A percentile compares a stretch with the other conserved stretches of the same genome.
Conservation (phyloP, 2,888 invertebrate species). For the Euphydryas editha region DNA sequence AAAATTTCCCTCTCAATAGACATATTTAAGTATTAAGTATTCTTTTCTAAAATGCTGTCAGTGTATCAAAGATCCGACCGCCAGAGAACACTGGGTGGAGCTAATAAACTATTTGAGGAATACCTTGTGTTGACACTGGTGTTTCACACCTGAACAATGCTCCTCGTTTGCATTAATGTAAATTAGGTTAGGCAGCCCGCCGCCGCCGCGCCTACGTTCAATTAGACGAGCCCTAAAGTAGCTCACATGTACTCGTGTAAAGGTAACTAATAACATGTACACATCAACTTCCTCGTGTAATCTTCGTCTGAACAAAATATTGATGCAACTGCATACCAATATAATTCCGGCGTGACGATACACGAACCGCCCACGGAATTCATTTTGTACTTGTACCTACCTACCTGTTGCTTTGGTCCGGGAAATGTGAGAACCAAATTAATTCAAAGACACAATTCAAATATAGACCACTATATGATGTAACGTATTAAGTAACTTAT, state of each 20-base stretch:
- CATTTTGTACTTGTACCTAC: slow-evolving; percentile 20
- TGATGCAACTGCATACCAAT: slow-evolving; percentile 54
- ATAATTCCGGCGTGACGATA: slow-evolving; percentile 43
- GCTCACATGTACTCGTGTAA: slow-evolving; percentile 73
- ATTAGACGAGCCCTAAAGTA: slow-evolving; percentile 79
- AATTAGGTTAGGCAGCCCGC: slow-evolving; percentile 80
- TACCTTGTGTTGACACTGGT: slow-evolving; percentile 81
- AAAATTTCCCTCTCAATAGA: slow-evolving; percentile 57
- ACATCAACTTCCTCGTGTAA: slow-evolving; percentile 61
- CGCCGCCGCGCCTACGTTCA: slow-evolving; percentile 76
- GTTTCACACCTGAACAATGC: slow-evolving; percentile 84
- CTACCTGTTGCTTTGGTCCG: slow-evolving; percentile 19
- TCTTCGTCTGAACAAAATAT: slow-evolving; percentile 53
- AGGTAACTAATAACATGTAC: slow-evolving; percentile 64
- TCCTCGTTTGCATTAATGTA: slow-evolving; percentile 84
- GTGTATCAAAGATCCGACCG: slow-evolving; percentile 76
- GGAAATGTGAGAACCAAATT: slow-evolving; percentile 45
- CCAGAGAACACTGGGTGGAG: slow-evolving; percentile 80
- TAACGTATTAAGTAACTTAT: not conserved
- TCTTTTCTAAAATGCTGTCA: slow-evolving; percentile 76
- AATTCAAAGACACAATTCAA: too few species aligned
- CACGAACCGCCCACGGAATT: slow-evolving; percentile 34
- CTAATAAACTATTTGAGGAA: slow-evolving; percentile 83
- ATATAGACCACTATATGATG: not conserved
- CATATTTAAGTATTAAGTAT: slow-evolving; percentile 76